These are phyloP conservation scores for Hemicrepidius hirtus DNA, from an alignment of 2,888 invertebrate genomes.

Conservation along the genomic window DNA sequence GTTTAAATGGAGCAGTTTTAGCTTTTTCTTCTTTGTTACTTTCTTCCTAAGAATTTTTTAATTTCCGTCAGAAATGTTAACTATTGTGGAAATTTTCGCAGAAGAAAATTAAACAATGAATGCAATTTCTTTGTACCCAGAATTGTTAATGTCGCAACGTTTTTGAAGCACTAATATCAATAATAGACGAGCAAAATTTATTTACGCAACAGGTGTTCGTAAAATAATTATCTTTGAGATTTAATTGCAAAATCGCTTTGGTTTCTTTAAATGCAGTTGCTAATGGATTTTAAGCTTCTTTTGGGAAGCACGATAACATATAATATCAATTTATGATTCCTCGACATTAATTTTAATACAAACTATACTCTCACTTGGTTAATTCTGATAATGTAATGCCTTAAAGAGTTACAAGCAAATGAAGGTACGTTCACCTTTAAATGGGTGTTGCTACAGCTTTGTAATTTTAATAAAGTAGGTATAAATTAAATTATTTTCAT, in stretches of 20 bases:
- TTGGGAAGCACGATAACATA: not conserved
- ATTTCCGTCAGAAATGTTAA: slow-evolving; percentile 7
- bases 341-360: not conserved
- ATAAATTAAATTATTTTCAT: too few species aligned
- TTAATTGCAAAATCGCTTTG: not conserved
- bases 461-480: too few species aligned
- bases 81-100: not conserved
- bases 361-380: slow-evolving; percentile 3
- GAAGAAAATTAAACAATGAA: slow-evolving; percentile 3
- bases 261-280: slow-evolving; percentile 4
- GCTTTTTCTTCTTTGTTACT: slow-evolving; percentile 1
- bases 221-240: not conserved
- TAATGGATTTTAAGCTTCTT: not conserved
- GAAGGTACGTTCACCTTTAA: slow-evolving; percentile 11
- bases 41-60: slow-evolving; percentile 17
- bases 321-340: slow-evolving; percentile 1
- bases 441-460: not conserved
- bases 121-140: slow-evolving; percentile 21
- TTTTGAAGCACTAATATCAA: not conserved
- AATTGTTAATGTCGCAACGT: not conserved
- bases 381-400: not conserved
- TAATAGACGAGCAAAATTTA: not conserved
- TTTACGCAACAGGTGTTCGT: slow-evolving; percentile 12
- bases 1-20: slow-evolving; percentile 9
- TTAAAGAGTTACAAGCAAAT: not conserved